phyloP scores from a whole-genome alignment of 2,797 vertebrate genomes.

The Enteromius afrohamiltoni region DNA sequence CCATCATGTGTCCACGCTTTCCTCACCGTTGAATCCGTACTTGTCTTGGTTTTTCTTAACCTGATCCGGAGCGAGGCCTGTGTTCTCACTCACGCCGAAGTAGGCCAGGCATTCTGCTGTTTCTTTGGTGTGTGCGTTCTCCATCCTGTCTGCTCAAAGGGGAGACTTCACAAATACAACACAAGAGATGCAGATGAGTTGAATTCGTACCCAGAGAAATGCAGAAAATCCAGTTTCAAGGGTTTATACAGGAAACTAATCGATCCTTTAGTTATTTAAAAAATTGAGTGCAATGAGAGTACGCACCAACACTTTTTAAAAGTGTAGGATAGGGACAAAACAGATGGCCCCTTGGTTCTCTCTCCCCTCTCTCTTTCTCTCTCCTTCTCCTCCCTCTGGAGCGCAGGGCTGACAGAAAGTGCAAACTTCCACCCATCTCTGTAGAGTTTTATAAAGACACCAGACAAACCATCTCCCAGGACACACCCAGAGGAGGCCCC shows the following conservation, averaged over 20 bases:
- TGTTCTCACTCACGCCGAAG: conserved; percentile 85
- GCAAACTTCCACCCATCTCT: conserved; percentile 76
- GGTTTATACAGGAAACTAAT: conserved; percentile 25
- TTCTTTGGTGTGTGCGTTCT: conserved; percentile 85
- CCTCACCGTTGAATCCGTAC: conserved; percentile 89
- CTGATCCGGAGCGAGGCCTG: conserved; percentile 85
- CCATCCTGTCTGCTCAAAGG: conserved; percentile 80
- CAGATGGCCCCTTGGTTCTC: conserved; percentile 67
- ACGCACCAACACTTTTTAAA: conserved; percentile 77
- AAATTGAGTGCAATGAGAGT: conserved; percentile 25
- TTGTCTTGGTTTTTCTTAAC: conserved; percentile 85
- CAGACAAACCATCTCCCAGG: conserved; percentile 72
- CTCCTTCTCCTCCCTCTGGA: conserved; percentile 65
- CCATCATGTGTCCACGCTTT: conserved; percentile 19
- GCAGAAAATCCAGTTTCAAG: conserved; percentile 33
- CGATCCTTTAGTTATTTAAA: conserved; percentile 1
- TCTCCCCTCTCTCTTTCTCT: conserved; percentile 71
- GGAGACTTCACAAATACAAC: conserved; percentile 71
- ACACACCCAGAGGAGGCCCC: conserved; percentile 60
- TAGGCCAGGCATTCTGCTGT: conserved; percentile 82
- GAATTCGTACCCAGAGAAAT: conserved; percentile 31
- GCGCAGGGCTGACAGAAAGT: conserved; percentile 79
- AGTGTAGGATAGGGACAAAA: conserved; percentile 72
- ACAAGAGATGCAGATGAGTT: conserved; percentile 55
- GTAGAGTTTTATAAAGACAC: conserved; percentile 83